Base-by-base conservation (phyloP, 2,888 invertebrate genomes). In the Folsomia candida region DNA sequence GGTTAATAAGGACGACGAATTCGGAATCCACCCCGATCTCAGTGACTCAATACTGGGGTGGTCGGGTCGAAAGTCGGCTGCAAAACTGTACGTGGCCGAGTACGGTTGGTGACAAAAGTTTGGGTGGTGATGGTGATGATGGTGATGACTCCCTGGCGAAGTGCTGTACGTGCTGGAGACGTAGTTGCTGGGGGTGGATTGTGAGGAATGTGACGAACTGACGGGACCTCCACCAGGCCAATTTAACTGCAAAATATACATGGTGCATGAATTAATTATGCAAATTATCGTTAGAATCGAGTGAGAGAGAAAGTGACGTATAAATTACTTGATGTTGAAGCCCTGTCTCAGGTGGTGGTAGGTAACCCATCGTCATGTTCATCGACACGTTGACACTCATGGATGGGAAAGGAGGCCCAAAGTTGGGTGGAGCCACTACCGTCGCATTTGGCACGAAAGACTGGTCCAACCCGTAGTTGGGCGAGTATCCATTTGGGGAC, bases 301-400 rank as follows among this genome's bases (percentile, higher is more conserved):
- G n/a, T n/a, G n/a, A n/a, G n/a, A n/a, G n/a, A n/a, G n/a, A n/a
- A 60, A 22, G 6, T 24, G 4, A 27, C 26, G n/a, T 24, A 20
- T 9, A 20, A 28, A 26, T 63, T 67, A 73, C 76, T 71, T 70
- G 77, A 70, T 76, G 76, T 58, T 73, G 76, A 1, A 76, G 58
- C 20, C 67, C 61, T 11, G 75, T 62, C 28, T 73, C 73, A 4
- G 6, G 20, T 6, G 76, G 27, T 11, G 78, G 76, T 24, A 80
- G 82, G 65, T 81, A 81, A 6, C 81, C 81, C 91, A 96, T 95
- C 70, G 96, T 96, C 96, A 97, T 97, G 83, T 95, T 96, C 96
- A 97, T 97, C 80, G 92, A 93, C 0, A 97, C 94, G 82, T 97
- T 97, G 78, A 97, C 95, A 81, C 93, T 94, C 96, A 97, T 96